These are phyloP conservation scores for Oreohelix idahoensis DNA, from an alignment of 1,140 invertebrate genomes.

Conservation along the genomic window DNA sequence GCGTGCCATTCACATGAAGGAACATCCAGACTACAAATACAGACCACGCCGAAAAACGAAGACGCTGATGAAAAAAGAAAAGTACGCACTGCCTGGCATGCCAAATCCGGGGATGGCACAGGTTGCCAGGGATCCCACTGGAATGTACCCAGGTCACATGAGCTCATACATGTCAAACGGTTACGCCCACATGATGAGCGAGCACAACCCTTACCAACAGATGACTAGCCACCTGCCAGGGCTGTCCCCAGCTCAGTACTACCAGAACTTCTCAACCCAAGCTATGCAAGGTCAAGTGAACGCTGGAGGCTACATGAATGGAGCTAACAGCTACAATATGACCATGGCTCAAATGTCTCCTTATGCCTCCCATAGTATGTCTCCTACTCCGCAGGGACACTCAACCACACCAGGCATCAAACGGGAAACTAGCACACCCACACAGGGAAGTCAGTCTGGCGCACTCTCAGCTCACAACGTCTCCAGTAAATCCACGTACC, in stretches of 20 bases:
- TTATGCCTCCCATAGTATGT: slow-evolving; percentile 69
- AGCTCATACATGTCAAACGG: slow-evolving; percentile 96
- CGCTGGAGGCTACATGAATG: slow-evolving; percentile 84
- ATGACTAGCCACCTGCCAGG: slow-evolving; percentile 59
- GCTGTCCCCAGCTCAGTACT: slow-evolving; percentile 48
- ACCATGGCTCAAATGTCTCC: slow-evolving; percentile 78
- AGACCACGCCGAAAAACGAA: slow-evolving; percentile 83
- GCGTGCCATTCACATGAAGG: slow-evolving; percentile 98
- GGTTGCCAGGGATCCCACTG: slow-evolving; percentile 77
- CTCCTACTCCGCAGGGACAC: slow-evolving; percentile 77
- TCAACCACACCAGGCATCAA: slow-evolving; percentile 49
- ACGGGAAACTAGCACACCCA: slow-evolving; percentile 60
- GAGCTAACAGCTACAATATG: slow-evolving; percentile 77
- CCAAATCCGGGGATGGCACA: slow-evolving; percentile 43
- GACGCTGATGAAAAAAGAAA: slow-evolving; percentile 89
- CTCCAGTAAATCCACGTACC: slow-evolving; percentile 49
- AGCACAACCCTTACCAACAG: slow-evolving; percentile 81
- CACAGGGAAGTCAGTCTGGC: slow-evolving; percentile 75
- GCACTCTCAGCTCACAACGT: slow-evolving; percentile 82
- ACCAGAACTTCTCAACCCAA: slow-evolving; percentile 65
- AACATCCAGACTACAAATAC: slow-evolving; percentile 99
- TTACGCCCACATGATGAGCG: slow-evolving; percentile 82
- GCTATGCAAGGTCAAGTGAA: slow-evolving; percentile 75
- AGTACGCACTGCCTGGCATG: slow-evolving; percentile 85
- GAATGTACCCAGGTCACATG: slow-evolving; percentile 79